Base-by-base conservation (phyloP, 92 coral and sea anemone genomes). In the Parazoanthus atlanticus region DNA sequence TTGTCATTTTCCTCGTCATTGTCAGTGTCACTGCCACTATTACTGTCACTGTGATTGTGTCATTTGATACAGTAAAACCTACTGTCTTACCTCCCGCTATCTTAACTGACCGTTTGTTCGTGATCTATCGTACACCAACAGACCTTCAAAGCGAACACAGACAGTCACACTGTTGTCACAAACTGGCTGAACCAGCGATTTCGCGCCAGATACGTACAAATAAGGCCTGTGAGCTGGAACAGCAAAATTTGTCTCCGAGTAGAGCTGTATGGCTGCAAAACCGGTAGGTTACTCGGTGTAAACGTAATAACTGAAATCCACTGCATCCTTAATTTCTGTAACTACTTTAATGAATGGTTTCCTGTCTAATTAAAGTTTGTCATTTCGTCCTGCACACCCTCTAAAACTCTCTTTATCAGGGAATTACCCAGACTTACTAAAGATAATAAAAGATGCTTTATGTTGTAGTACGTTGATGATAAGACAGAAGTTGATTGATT, bases 131-230 rank as follows among this genome's bases (percentile, higher is more conserved):
- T 21, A 54, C 76, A 29, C 23, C 74, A 38, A 31, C 85, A 95
- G 98, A 91, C 80, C 19, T 92, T 91, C 80, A 46, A 73, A 32
- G 98, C 92, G 19, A 95, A 95, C 72, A 86, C 76, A 16, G 98
- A 95, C 81, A 92, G 94, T 69, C 82, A 91, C 83, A 91, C 70
- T 67, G 92, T 95, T 2, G 94, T 85, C 46, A 93, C 92, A 33
- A 90, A 95, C 92, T 95, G 94, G 98, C 88, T 95, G 67, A 95
- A 93, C 56, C 93, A 93, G 86, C 82, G 96, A 36, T 95, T 95
- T 82, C 88, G 93, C 46, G 96, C 96, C 34, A 92, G 91, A 58
- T 90, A 85, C 79, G 91, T 95, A 16, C 89, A 88, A 69, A 90
- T 93, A 76, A 70, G 79, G 28, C 98, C 98, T 1, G 69, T 79